Evolutionary conservation across 2,113 vertebrate species (phyloP), one percentile per base, ranked within the genome.

Genomic region (Megaptera novaeangliae): DNA sequence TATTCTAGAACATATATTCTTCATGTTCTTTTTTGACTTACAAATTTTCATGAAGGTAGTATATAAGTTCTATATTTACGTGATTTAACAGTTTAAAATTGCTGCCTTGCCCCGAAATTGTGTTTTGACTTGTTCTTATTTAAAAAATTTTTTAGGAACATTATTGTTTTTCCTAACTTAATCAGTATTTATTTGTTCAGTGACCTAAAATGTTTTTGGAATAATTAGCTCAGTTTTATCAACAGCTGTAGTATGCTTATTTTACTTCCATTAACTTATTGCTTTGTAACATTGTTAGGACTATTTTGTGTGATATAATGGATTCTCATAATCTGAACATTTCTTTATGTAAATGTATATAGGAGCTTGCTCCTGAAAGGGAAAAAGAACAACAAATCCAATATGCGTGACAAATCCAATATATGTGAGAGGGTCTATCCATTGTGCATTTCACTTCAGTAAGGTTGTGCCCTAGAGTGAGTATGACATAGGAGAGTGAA

Each of bases 11-110:
- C 46, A 4, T 66, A 57, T 72, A 31, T 92, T 78, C 21, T 83
- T 89, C 69, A 75, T 87, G 34, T 72, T 61, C 5, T 72, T 71
- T 94, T 71, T 91, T 92, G 21, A 63, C 88, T 57, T 27, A 57
- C 34, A 80, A 80, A 80, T 57, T 93, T 96, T 96, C 14, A 74
- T 82, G n/a, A 88, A 68, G 29, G 25, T 88, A 80, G 46, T 95
- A 12, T 46, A 31, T 80, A 75, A 85, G 39, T 46, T 68, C 27
- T 92, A 6, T 49, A 59, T 81, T 55, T 81, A 74, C 10, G 74
- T n/a, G 39, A 41, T 39, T 89, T 94, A 88, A 36, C 78, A 80
- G 39, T 59, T 97, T 86, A 82, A 96, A 87, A 66, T 92, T 96
- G 46, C 41, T 94, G 27, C 46, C n/a, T 94, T 97, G 46, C 61